A percentile compares a stretch with the other conserved stretches of the same genome.
phyloP scores from a whole-genome alignment of 2,113 vertebrate genomes.

The Megaleporinus macrocephalus region DNA sequence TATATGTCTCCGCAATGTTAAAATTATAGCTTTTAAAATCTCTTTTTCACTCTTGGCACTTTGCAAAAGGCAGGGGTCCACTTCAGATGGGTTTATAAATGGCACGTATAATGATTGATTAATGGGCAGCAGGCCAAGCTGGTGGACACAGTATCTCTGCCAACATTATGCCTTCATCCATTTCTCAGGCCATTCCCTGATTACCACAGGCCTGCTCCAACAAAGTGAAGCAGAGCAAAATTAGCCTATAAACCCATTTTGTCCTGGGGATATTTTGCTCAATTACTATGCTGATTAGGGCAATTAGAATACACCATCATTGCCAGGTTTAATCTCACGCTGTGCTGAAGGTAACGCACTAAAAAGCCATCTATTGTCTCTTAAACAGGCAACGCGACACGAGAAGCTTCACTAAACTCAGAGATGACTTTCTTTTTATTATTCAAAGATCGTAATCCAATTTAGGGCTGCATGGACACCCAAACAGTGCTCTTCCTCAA shows the following conservation, averaged over 20 bases:
- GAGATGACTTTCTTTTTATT: not conserved
- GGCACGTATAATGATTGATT: conserved; percentile 57
- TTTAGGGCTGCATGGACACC: conserved; percentile 25
- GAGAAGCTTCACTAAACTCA: not conserved
- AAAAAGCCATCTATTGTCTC: not conserved
- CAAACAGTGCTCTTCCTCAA: not conserved
- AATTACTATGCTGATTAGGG: conserved; percentile 50
- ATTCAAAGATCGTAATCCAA: conserved; percentile 9
- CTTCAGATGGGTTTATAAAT: not conserved
- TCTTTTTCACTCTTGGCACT: not conserved
- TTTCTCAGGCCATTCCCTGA: conserved; percentile 53
- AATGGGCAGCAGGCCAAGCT: conserved; percentile 58
- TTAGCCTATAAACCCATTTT: conserved; percentile 54
- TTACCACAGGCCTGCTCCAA: conserved; percentile 23
- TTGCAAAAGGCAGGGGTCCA: not conserved
- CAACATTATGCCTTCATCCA: conserved; percentile 44
- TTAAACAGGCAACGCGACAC: not conserved
- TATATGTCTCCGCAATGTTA: not conserved
- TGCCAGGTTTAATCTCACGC: conserved; percentile 8
- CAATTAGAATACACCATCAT: conserved; percentile 24
- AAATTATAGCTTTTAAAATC: not conserved
- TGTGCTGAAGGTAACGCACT: conserved; percentile 9
- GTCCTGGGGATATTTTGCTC: conserved; percentile 44
- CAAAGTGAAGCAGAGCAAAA: conserved; percentile 50
- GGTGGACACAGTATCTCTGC: conserved; percentile 51